Conservation (phyloP, 2,113 vertebrate species). For the Phalacrocorax brasilianus region DNA sequence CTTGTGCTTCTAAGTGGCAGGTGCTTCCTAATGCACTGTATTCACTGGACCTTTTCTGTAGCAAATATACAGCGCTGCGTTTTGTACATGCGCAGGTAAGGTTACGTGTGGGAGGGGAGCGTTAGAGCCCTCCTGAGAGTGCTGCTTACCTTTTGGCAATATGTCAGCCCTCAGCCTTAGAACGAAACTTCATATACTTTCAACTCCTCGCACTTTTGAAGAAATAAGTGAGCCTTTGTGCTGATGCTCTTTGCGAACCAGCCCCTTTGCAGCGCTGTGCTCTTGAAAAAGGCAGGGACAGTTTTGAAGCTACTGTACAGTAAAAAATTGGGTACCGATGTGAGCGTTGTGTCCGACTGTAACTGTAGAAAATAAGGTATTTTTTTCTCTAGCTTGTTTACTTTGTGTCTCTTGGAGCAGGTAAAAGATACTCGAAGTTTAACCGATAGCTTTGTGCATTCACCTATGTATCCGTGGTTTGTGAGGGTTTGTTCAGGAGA, state of each 20-base stretch:
- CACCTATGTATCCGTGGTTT: accelerated
- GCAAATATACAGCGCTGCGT: background rate
- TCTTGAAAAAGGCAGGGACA: background rate
- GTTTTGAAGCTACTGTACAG: background rate
- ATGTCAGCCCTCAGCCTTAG: background rate
- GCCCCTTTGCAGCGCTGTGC: background rate
- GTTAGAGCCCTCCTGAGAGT: background rate
- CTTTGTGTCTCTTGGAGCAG: background rate
- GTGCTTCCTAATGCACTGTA: accelerated
- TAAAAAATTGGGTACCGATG: background rate
- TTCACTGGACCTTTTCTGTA: background rate
- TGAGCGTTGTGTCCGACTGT: background rate
- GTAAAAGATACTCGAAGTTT: background rate
- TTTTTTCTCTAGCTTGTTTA: background rate
- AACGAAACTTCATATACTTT: background rate
- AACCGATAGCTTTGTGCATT: background rate
- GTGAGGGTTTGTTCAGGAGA: background rate
- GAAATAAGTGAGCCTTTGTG: background rate
- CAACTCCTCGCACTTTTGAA: background rate
- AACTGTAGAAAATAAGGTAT: background rate
- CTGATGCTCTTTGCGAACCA: background rate
- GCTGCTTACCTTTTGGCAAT: background rate
- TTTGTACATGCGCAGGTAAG: background rate
- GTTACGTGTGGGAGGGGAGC: background rate
- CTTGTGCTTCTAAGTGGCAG: background rate